phyloP scores from a whole-genome alignment of 2,113 vertebrate genomes.

The Neodon shergylaensis region DNA sequence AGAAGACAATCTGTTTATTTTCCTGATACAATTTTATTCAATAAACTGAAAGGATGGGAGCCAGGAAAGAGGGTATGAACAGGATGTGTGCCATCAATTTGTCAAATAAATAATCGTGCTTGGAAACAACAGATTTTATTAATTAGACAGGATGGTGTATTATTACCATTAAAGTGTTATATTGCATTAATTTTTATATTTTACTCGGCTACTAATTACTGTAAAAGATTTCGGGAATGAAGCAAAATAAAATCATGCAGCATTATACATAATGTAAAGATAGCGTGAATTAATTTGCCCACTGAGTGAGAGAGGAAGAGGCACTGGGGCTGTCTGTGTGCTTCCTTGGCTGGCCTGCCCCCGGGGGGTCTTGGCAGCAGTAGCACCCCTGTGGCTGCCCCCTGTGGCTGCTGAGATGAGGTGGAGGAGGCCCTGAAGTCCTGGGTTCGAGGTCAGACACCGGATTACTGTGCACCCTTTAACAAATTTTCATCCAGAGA shows the following conservation, averaged over 20 bases:
- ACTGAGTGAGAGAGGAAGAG: conserved; percentile 22
- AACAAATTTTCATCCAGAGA: background rate
- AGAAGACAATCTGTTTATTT: conserved; percentile 73
- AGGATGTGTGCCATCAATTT: conserved; percentile 81
- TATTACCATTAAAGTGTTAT: conserved; percentile 84
- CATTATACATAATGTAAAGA: conserved; percentile 83
- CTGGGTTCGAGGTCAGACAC: background rate
- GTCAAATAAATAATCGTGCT: conserved; percentile 83
- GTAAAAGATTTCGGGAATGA: conserved; percentile 82
- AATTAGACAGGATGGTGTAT: conserved; percentile 83
- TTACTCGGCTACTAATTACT: conserved; percentile 82
- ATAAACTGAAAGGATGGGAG: conserved; percentile 69
- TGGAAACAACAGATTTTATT: conserved; percentile 83
- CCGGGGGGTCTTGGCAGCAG: background rate
- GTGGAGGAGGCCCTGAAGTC: background rate
- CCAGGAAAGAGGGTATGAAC: conserved; percentile 72
- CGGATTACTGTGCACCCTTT: background rate
- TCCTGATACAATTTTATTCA: conserved; percentile 73
- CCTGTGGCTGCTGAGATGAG: background rate
- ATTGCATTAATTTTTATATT: conserved; percentile 84
- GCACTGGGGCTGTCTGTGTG: background rate
- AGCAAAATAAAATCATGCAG: conserved; percentile 82
- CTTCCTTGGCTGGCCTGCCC: no score
- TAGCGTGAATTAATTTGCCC: conserved; percentile 79
- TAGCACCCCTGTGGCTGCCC: background rate